Conservation (phyloP, 2,113 vertebrate genomes). For the Garra rufa region DNA sequence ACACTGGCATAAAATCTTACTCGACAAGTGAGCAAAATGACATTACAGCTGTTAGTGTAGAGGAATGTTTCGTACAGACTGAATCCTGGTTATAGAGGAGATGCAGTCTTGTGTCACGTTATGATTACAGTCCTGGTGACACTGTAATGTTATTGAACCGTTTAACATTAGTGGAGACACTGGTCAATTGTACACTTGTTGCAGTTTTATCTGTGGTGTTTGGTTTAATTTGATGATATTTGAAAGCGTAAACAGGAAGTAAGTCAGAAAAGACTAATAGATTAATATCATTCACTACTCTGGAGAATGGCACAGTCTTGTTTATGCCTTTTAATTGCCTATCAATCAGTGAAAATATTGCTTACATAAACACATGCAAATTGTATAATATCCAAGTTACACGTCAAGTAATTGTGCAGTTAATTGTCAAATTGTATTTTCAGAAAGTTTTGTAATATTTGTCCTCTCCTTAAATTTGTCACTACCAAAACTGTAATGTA, state of each 20-base stretch:
- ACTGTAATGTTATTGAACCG: background rate
- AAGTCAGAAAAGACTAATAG: background rate
- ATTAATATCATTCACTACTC: background rate
- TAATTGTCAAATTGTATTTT: no score
- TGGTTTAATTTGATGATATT: background rate
- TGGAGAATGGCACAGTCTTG: background rate
- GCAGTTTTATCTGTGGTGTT: background rate
- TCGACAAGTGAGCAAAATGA: constrained; percentile 7
- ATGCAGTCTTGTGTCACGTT: background rate
- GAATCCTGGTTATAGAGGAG: background rate
- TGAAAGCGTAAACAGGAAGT: background rate
- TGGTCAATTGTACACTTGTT: background rate
- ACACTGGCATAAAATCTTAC: background rate
- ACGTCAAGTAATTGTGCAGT: no score
- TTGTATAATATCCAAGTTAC: no score
- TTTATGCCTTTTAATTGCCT: background rate
- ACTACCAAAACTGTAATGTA: no score
- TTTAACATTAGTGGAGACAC: background rate
- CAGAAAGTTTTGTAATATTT: no score
- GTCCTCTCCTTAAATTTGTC: no score
- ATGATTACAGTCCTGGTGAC: background rate
- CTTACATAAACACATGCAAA: no score
- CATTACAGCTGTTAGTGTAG: background rate
- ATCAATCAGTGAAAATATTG: no score
- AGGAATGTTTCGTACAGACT: background rate